Evolutionary conservation across 2,888 invertebrate species (phyloP).

Genomic region (Brenthis ino): DNA sequence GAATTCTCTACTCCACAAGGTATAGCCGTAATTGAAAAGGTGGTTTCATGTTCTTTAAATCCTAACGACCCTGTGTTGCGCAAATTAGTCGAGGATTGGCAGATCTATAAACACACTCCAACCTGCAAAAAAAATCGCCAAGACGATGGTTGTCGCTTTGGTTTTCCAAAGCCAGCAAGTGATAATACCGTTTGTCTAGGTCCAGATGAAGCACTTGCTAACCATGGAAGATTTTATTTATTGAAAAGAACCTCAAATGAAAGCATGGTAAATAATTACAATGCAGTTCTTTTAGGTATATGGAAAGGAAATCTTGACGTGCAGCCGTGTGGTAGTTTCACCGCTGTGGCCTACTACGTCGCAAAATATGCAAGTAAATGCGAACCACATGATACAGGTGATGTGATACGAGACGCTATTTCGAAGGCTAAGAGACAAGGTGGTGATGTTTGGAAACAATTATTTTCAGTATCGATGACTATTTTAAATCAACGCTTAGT

Average conservation of each 20-base stretch:
- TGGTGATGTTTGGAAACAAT: too few species aligned
- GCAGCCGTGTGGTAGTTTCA: constrained; percentile 16
- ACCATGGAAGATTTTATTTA: constrained; percentile 25
- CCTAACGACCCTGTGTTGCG: constrained; percentile 27
- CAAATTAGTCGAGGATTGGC: constrained; percentile 35
- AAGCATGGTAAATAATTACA: constrained; percentile 36
- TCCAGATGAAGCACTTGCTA: constrained; percentile 23
- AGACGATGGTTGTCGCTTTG: constrained; percentile 35
- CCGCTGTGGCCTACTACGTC: neutral
- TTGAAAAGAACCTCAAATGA: constrained; percentile 15
- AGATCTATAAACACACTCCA: constrained; percentile 36
- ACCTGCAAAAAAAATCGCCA: constrained; percentile 32
- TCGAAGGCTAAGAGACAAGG: too few species aligned
- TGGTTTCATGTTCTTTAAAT: neutral
- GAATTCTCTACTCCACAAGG: neutral
- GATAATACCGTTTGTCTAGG: constrained; percentile 23
- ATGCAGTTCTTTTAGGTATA: constrained; percentile 32
- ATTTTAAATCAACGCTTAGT: too few species aligned
- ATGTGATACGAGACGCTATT: too few species aligned
- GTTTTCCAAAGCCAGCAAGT: constrained; percentile 34
- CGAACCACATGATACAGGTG: too few species aligned
- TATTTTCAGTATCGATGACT: too few species aligned
- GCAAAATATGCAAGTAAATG: too few species aligned
- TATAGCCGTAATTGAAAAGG: neutral
- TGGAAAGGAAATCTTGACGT: constrained; percentile 47